Conservation (phyloP, 1,140 invertebrate species). For the Diachasmimorpha longicaudata region DNA sequence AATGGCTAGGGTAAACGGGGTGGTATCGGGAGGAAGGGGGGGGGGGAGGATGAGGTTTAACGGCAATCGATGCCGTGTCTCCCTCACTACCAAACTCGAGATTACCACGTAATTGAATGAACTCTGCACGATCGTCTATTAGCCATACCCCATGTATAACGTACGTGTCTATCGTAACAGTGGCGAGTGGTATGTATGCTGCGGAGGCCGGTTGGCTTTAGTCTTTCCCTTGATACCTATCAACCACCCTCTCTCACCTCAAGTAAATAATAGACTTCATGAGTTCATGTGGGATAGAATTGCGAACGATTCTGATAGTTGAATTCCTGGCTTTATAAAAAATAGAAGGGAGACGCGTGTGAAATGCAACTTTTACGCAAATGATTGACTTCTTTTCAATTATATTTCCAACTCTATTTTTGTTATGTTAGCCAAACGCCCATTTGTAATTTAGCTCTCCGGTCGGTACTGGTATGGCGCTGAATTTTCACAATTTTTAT, state of each 20-base stretch:
- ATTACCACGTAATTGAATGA: conserved; percentile 32
- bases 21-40: too few species aligned
- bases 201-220: not conserved
- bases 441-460: too few species aligned
- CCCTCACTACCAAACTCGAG: conserved; percentile 9
- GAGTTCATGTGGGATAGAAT: not conserved
- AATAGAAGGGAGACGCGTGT: too few species aligned
- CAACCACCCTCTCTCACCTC: not conserved
- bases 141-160: conserved; percentile 16
- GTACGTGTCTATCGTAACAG: conserved; percentile 5
- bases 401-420: too few species aligned
- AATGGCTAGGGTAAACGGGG: not conserved
- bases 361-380: too few species aligned
- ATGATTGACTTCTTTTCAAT: too few species aligned
- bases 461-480: too few species aligned
- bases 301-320: not conserved
- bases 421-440: too few species aligned
- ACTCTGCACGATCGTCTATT: conserved; percentile 25
- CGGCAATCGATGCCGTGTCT: conserved; percentile 23
- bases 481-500: too few species aligned
- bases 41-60: not conserved
- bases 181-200: not conserved
- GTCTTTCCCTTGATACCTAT: not conserved
- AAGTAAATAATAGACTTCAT: not conserved
- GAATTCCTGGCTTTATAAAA: not conserved